Evolutionary conservation across 2,113 vertebrate genomes (phyloP).

Genomic region (Rostratula benghalensis): DNA sequence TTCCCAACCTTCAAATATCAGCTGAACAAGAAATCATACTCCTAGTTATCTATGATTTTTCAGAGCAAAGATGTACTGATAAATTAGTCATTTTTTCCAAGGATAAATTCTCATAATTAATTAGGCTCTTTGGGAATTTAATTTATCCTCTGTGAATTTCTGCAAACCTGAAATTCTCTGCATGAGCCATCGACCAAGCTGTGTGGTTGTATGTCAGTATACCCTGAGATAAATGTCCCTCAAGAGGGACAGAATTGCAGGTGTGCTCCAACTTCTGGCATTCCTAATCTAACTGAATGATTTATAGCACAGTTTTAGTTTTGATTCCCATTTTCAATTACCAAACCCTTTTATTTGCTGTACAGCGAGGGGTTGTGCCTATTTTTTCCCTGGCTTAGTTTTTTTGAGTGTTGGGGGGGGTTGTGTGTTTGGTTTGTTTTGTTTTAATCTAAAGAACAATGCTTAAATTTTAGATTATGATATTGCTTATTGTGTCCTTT

Average conservation of each 20-base stretch:
- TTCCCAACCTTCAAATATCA: neutral
- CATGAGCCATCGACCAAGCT: fast-evolving
- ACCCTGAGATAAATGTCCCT: neutral
- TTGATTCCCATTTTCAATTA: neutral
- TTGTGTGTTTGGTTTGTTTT: too few species aligned
- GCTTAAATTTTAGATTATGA: neutral
- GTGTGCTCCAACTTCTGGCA: neutral
- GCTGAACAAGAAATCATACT: neutral
- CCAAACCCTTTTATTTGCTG: neutral
- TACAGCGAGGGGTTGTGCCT: too few species aligned
- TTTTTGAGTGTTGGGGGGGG: too few species aligned
- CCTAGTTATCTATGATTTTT: neutral
- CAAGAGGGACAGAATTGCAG: neutral
- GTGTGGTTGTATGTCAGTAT: neutral
- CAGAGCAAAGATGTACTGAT: neutral
- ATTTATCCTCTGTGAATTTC: neutral
- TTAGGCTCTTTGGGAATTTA: neutral
- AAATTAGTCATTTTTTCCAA: neutral
- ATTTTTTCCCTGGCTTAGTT: neutral
- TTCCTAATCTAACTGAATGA: neutral
- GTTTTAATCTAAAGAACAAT: neutral
- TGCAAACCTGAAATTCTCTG: neutral
- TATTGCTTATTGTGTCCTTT: neutral
- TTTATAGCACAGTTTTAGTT: neutral
- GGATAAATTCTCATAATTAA: neutral